Evolutionary conservation across 2,113 vertebrate genomes (phyloP), one percentile per base, ranked within the genome.

Genomic region (Oncorhynchus tshawytscha): DNA sequence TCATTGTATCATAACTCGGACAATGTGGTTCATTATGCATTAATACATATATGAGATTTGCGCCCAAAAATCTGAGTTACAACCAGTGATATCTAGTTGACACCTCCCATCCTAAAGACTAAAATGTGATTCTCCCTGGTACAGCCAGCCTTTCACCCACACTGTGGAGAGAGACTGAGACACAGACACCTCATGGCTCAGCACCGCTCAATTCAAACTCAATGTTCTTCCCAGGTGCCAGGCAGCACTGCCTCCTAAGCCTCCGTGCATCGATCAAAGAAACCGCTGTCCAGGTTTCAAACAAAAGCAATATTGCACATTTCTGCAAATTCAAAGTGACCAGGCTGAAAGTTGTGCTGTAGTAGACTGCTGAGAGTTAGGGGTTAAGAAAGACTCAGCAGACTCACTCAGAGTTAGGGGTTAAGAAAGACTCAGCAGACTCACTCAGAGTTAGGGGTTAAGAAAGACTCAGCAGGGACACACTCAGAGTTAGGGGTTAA

Each of bases 181-280:
- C 6, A n/a, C 7, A 64, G 20, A 20, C 67, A 13, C 68, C 85
- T 79, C 64, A 69, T 65, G 84, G 85, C 83, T 82, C 75, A 76
- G 86, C 75, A 84, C 75, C 83, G 82, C 87, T 88, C 85, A 85
- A 84, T 88, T 85, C 76, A 81, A 70, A 72, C 86, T 85, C 81
- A 16, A 57, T 75, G 86, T 74, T 76, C 65, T 78, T 89, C 85
- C 59, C 77, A 82, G 86, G 83, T 84, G 87, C 85, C 86, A 82
- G 84, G 73, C 74, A 81, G 72, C 81, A 83, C 78, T 81, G 76
- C 80, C 77, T 89, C 84, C 72, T 60, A 75, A 84, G 87, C 81
- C 85, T 86, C 75, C 3, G 5, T 8, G 5, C 60, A 85, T 84
- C 27, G 79, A 91, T 92, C 87, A 92, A 85, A 88, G 86, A 76